These are phyloP conservation scores for Otolemur garnettii DNA, from an alignment of 2,113 vertebrate species.

Conservation along the genomic window DNA sequence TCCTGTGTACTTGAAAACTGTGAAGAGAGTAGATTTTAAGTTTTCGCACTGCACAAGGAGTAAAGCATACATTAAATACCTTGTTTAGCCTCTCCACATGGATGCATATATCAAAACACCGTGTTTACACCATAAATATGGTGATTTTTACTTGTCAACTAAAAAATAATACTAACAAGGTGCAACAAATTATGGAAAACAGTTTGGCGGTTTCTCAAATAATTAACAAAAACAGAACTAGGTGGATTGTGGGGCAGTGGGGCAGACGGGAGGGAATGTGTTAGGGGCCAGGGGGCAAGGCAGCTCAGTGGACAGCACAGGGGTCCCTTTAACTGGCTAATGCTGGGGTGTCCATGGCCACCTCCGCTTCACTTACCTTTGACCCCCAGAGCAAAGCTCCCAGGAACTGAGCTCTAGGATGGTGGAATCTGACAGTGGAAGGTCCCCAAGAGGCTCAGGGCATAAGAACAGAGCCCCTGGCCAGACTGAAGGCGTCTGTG, in stretches of 20 bases:
- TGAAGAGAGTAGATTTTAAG: background rate
- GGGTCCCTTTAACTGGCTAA: background rate
- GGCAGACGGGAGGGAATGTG: rapidly evolving
- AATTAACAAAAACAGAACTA: background rate
- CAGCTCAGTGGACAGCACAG: rapidly evolving
- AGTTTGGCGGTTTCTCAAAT: background rate
- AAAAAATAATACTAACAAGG: background rate
- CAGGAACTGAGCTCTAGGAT: background rate
- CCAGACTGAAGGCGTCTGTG: background rate
- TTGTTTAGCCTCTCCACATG: background rate
- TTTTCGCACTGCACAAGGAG: background rate
- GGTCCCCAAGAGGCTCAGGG: background rate
- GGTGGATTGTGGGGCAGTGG: background rate
- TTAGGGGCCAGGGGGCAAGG: no score
- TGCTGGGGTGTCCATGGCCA: rapidly evolving
- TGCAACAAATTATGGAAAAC: background rate
- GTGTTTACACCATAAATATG: background rate
- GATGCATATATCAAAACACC: background rate
- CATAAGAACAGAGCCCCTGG: background rate
- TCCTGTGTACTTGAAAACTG: background rate
- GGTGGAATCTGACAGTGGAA: background rate
- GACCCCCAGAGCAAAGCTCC: background rate
- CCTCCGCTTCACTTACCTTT: no score
- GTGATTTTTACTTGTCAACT: background rate
- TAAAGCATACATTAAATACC: background rate